Evolutionary conservation across 1,140 invertebrate species (phyloP).

Genomic region (Cherax destructor): DNA sequence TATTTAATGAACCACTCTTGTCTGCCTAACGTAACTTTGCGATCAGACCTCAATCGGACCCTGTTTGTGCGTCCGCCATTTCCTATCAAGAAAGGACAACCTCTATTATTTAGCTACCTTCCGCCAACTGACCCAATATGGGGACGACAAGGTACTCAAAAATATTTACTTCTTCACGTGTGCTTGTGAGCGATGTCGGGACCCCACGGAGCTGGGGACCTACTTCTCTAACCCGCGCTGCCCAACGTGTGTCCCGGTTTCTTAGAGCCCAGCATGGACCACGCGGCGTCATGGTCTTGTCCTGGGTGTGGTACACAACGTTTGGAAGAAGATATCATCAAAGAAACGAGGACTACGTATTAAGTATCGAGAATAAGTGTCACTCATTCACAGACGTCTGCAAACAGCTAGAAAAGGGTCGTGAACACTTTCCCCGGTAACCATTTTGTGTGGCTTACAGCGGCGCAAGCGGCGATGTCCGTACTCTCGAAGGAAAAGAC

Average conservation of each 20-base stretch:
- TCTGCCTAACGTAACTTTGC: constrained; percentile 36
- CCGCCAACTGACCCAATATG: constrained; percentile 39
- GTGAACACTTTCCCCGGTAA: constrained; percentile 35
- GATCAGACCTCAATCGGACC: constrained; percentile 17
- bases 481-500: constrained; percentile 5
- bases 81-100: constrained; percentile 51
- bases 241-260: constrained; percentile 27
- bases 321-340: constrained; percentile 8
- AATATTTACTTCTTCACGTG: constrained; percentile 53
- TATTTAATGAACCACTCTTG: constrained; percentile 55
- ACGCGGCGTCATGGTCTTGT: constrained; percentile 34
- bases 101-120: constrained; percentile 51
- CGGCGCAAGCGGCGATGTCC: constrained; percentile 31
- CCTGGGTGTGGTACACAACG: constrained; percentile 19
- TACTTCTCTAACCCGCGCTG: constrained; percentile 57
- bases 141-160: constrained; percentile 45
- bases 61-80: constrained; percentile 41
- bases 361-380: not conserved
- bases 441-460: constrained; percentile 51
- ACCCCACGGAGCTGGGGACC: constrained; percentile 61
- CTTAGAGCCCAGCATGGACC: constrained; percentile 33
- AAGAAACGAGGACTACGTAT: constrained; percentile 26
- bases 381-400: not conserved
- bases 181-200: constrained; percentile 39
- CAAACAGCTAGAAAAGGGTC: not conserved